These are phyloP conservation scores for Anticlea derivata DNA, from an alignment of 2,888 invertebrate genomes.

Conservation along the genomic window DNA sequence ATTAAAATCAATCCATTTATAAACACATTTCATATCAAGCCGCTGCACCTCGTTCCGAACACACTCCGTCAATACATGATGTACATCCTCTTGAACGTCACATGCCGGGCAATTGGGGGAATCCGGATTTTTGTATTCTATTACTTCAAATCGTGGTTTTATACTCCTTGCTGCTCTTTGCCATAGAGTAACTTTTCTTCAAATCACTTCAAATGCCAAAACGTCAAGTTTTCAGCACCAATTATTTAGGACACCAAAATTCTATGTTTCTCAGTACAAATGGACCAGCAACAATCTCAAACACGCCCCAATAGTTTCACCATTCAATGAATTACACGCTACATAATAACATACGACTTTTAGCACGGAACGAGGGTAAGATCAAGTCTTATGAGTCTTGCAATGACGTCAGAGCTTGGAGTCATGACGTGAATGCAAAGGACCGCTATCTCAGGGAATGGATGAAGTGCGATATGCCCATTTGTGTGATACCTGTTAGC, in stretches of 20 bases:
- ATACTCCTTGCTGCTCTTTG: too few species aligned
- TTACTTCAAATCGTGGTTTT: too few species aligned
- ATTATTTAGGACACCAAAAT: slow-evolving; percentile 49
- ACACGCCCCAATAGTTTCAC: slow-evolving; percentile 25
- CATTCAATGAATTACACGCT: slow-evolving; percentile 62
- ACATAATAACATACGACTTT: slow-evolving; percentile 46
- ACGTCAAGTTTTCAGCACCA: slow-evolving; percentile 10
- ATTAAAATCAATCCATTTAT: too few species aligned
- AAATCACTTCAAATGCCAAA: slow-evolving; percentile 6
- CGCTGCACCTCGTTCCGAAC: too few species aligned
- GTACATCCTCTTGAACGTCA: too few species aligned
- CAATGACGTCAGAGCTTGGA: slow-evolving; percentile 82
- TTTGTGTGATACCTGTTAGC: slow-evolving; percentile 56
- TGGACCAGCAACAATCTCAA: slow-evolving; percentile 37
- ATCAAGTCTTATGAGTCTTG: slow-evolving; percentile 82
- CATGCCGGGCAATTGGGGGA: too few species aligned
- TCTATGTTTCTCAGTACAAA: slow-evolving; percentile 45
- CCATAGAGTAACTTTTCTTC: too few species aligned
- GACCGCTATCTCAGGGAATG: slow-evolving; percentile 70
- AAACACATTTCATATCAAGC: too few species aligned
- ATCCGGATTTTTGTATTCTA: too few species aligned
- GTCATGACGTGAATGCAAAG: slow-evolving; percentile 62
- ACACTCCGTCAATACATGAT: too few species aligned
- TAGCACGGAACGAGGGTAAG: slow-evolving; percentile 78
- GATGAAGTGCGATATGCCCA: slow-evolving; percentile 70